These are phyloP conservation scores for Congeria kusceri DNA, from an alignment of 2,888 invertebrate species.

Conservation along the genomic window DNA sequence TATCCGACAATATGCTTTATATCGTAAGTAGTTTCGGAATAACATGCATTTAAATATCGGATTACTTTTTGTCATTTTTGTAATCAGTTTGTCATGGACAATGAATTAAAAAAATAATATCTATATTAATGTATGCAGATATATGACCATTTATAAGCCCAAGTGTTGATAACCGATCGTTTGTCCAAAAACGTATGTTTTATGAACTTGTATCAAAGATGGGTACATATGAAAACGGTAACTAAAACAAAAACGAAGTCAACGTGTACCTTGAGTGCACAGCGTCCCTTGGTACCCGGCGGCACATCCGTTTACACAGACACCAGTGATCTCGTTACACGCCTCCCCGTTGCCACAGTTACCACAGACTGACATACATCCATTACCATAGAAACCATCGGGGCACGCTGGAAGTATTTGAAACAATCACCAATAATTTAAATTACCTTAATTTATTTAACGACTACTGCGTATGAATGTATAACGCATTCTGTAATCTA, in stretches of 20 bases:
- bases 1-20: neutral
- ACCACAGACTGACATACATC: slow-evolving; percentile 14
- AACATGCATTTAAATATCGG: slow-evolving; percentile 5
- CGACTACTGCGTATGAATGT: too few species aligned
- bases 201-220: too few species aligned
- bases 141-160: too few species aligned
- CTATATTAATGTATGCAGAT: too few species aligned
- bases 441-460: too few species aligned
- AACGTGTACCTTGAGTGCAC: slow-evolving; percentile 21
- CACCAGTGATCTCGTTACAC: slow-evolving; percentile 14
- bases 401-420: slow-evolving; percentile 16
- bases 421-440: too few species aligned
- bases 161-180: too few species aligned
- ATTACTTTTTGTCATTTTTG: neutral
- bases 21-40: too few species aligned
- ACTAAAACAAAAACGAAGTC: too few species aligned
- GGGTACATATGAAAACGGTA: too few species aligned
- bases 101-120: neutral
- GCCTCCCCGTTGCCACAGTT: slow-evolving; percentile 14
- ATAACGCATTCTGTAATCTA: too few species aligned
- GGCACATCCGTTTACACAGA: slow-evolving; percentile 22
- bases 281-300: slow-evolving; percentile 7
- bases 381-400: slow-evolving; percentile 16
- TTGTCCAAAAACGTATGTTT: too few species aligned
- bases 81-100: neutral